Percentiles rank a stretch among this genome's conserved stretches.
Conservation (phyloP, 1,140 invertebrate genomes). For the Stenopsyche tienmushanensis region DNA sequence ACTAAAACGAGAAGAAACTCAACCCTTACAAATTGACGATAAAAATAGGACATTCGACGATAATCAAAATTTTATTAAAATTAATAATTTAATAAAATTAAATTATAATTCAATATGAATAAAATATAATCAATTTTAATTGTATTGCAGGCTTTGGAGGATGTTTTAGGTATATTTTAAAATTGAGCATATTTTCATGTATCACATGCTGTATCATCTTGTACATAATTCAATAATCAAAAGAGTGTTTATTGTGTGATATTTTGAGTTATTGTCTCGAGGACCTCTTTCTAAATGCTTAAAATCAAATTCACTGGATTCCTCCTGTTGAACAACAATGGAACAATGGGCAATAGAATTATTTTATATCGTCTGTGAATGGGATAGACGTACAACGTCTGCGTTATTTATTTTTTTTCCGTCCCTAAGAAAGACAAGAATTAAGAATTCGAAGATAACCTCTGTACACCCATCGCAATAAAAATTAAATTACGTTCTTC, state of each 20-base stretch:
- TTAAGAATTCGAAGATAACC: not conserved
- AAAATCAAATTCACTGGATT: constrained; percentile 30
- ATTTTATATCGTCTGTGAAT: constrained; percentile 29
- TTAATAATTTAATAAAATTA: too few species aligned
- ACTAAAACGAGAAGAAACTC: too few species aligned
- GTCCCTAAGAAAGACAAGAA: not conserved
- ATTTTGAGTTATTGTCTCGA: constrained; percentile 33
- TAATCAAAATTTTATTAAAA: not conserved
- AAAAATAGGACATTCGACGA: not conserved
- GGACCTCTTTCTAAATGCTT: constrained; percentile 22
- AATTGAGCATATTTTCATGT: not conserved
- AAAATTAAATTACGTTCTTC: too few species aligned
- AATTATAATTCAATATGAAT: not conserved
- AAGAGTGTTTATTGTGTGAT: constrained; percentile 14
- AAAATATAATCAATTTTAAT: not conserved
- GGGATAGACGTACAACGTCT: constrained; percentile 2
- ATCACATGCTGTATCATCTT: not conserved
- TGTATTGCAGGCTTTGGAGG: too few species aligned
- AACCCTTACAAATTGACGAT: too few species aligned
- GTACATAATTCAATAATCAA: constrained; percentile 31
- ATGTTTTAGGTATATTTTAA: not conserved
- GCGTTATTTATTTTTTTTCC: not conserved
- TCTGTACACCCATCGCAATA: not conserved
- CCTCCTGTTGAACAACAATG: constrained; percentile 32
- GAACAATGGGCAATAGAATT: constrained; percentile 41